A percentile compares a stretch with the other conserved stretches of the same genome.
These are phyloP conservation scores for Ginglymostoma cirratum DNA, from an alignment of 2,113 vertebrate genomes.

Conservation along the genomic window DNA sequence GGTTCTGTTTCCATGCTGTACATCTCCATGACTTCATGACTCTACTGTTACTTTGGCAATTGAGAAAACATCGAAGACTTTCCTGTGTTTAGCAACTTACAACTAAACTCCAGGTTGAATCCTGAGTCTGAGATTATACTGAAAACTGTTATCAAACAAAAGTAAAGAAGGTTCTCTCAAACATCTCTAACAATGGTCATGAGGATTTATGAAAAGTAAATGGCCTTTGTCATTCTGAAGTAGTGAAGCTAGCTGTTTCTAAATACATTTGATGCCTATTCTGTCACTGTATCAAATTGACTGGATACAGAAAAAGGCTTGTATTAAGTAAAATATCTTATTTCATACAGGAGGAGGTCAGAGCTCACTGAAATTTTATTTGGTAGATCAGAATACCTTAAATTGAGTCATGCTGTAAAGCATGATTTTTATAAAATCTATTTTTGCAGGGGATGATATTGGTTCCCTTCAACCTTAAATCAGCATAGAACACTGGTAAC, in stretches of 20 bases:
- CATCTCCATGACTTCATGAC: too few relatives aligned
- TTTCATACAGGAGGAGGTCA: neutral
- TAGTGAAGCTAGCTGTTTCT: neutral
- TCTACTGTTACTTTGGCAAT: neutral
- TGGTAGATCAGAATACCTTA: neutral
- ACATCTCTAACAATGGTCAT: neutral
- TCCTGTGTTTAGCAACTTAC: neutral
- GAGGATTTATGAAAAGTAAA: neutral
- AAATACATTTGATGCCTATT: neutral
- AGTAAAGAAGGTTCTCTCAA: neutral
- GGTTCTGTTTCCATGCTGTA: too few relatives aligned
- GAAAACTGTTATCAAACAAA: neutral
- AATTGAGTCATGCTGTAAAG: neutral
- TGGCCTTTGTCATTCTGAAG: neutral
- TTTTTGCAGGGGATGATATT: neutral
- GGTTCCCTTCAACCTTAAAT: neutral
- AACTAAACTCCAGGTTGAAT: neutral
- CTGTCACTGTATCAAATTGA: neutral
- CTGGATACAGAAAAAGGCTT: neutral
- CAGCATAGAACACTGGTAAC: neutral
- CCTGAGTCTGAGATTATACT: neutral
- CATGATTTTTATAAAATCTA: neutral
- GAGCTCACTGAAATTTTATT: neutral
- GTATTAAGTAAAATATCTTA: neutral
- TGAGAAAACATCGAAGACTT: neutral